Percentiles rank a stretch among this genome's conserved stretches.
These are phyloP conservation scores for Halesus radiatus DNA, from an alignment of 1,140 invertebrate genomes.

Conservation along the genomic window DNA sequence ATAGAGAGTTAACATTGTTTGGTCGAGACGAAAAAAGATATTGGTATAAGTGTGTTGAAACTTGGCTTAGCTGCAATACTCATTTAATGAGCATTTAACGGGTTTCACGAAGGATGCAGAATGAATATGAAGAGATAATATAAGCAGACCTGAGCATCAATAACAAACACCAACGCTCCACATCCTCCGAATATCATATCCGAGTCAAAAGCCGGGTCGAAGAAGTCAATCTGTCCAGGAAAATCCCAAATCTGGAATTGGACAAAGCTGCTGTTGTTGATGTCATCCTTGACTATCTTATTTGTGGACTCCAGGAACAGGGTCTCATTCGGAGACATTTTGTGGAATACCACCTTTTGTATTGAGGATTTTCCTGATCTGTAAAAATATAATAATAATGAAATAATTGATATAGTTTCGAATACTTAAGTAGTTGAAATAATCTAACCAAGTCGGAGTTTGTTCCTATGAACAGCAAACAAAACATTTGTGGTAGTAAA, in stretches of 20 bases:
- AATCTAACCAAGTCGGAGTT: too few relatives aligned
- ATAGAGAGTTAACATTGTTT: too few relatives aligned
- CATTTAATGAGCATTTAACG: too few relatives aligned
- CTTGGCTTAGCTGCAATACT: too few relatives aligned
- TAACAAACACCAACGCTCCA: conserved; percentile 98
- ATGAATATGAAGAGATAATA: conserved; percentile 2
- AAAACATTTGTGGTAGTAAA: too few relatives aligned
- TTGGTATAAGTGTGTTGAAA: too few relatives aligned
- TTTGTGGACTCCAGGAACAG: conserved; percentile 99
- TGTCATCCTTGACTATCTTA: conserved; percentile 98
- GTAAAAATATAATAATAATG: conserved; percentile 57
- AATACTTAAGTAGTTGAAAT: too few relatives aligned
- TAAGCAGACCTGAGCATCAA: conserved; percentile 91
- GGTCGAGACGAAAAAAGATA: too few relatives aligned
- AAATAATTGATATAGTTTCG: too few relatives aligned
- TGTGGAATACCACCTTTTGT: conserved; percentile 99
- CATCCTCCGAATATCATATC: conserved; percentile 95
- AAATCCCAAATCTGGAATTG: conserved; percentile 99
- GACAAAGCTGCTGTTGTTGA: conserved; percentile 97
- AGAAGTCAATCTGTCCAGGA: conserved; percentile 98
- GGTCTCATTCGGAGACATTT: conserved; percentile 99
- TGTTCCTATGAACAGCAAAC: too few relatives aligned
- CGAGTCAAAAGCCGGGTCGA: conserved; percentile 95
- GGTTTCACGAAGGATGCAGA: conserved; percentile 5
- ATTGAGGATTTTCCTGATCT: conserved; percentile 99